Percentiles rank a stretch among this genome's conserved stretches.
These are phyloP conservation scores for Dermatophagoides farinae DNA, from an alignment of 1,140 invertebrate species.

Conservation along the genomic window DNA sequence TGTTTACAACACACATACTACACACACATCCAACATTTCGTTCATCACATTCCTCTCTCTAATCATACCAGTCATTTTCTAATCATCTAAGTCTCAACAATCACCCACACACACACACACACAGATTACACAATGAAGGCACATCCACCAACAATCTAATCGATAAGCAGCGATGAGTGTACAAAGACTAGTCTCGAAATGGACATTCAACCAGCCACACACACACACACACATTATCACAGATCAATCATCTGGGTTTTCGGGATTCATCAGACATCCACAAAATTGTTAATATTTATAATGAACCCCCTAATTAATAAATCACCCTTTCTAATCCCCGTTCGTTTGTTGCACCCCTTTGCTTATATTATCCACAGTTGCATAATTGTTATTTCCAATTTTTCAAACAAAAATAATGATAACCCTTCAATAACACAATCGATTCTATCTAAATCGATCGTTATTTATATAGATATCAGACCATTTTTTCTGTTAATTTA, in stretches of 20 bases:
- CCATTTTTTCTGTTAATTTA: not conserved
- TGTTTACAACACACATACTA: not conserved
- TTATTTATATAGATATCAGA: too few species aligned
- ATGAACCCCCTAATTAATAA: too few species aligned
- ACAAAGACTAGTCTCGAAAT: conserved; percentile 1
- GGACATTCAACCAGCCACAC: not conserved
- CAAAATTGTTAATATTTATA: too few species aligned
- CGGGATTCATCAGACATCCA: too few species aligned
- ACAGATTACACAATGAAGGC: not conserved
- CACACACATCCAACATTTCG: not conserved
- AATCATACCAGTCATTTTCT: not conserved
- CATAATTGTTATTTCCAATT: too few species aligned
- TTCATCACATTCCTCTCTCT: not conserved
- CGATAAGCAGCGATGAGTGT: conserved; percentile 4
- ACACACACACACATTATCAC: not conserved
- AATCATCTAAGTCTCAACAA: conserved; percentile 1
- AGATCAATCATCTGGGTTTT: not conserved
- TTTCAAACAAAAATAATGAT: too few species aligned
- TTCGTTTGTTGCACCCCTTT: too few species aligned
- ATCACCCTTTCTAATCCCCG: too few species aligned
- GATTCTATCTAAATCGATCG: too few species aligned
- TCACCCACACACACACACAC: not conserved
- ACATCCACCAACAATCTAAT: not conserved
- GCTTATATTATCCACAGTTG: too few species aligned
- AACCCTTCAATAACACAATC: too few species aligned